phyloP scores from a whole-genome alignment of 1,140 invertebrate genomes.

The Trachymyrmex cornetzi region DNA sequence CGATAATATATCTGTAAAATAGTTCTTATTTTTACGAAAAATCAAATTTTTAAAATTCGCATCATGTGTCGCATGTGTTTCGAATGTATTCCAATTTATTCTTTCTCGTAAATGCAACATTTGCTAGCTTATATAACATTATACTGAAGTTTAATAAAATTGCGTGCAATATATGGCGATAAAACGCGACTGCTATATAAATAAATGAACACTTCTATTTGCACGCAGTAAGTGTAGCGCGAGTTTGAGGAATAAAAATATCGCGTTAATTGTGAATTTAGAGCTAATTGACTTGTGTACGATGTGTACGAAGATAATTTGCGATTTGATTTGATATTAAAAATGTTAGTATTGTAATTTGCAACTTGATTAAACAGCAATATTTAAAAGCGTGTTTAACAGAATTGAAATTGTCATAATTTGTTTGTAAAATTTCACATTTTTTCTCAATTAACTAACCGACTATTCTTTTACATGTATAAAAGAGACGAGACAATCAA shows the following conservation, averaged over 20 bases:
- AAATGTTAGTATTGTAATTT: background rate
- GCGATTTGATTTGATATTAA: constrained; percentile 27
- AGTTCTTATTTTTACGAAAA: constrained; percentile 1
- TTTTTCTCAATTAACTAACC: constrained; percentile 1
- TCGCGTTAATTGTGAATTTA: constrained; percentile 35
- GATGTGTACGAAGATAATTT: background rate
- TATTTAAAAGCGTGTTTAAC: constrained; percentile 22
- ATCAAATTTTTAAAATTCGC: background rate
- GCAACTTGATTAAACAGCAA: constrained; percentile 1
- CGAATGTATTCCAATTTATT: constrained; percentile 11
- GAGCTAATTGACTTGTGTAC: background rate
- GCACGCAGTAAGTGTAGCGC: constrained; percentile 7
- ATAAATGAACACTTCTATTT: constrained; percentile 39
- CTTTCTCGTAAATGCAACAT: constrained; percentile 15
- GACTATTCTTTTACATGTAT: background rate
- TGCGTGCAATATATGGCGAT: background rate
- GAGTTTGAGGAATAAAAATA: constrained; percentile 36
- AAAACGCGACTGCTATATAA: constrained; percentile 27
- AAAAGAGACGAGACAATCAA: background rate
- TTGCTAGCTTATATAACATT: background rate
- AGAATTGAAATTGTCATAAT: background rate
- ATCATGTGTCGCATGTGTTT: background rate
- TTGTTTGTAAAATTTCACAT: background rate
- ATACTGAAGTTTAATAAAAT: constrained; percentile 17
- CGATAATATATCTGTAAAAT: background rate